phyloP scores from a whole-genome alignment of 2,113 vertebrate species.

The Capra hircus region DNA sequence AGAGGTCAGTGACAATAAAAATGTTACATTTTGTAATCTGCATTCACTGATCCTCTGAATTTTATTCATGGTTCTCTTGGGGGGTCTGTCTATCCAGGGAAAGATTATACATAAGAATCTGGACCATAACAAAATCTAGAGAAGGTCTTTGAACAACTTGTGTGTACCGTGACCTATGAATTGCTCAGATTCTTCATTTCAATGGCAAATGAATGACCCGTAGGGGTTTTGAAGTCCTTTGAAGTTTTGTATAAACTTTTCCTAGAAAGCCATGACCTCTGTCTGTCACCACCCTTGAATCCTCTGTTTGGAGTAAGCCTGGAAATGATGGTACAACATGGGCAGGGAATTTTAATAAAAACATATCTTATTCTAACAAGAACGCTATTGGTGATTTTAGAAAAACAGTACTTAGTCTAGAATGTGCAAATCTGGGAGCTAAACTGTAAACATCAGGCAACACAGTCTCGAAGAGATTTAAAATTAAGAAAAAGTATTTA shows the following conservation, averaged over 20 bases:
- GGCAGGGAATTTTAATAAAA: constrained; percentile 20
- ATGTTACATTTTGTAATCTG: neutral
- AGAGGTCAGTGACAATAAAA: neutral
- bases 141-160: neutral
- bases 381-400: neutral
- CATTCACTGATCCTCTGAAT: neutral
- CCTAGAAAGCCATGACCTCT: neutral
- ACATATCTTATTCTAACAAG: neutral
- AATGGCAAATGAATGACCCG: neutral
- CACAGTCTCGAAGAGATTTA: constrained; percentile 24
- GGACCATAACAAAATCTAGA: neutral
- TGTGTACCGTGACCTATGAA: neutral
- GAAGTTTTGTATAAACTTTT: neutral
- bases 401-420: neutral
- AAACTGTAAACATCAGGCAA: neutral
- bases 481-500: constrained; percentile 40
- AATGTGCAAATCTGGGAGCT: neutral
- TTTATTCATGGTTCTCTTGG: neutral
- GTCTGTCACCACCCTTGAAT: neutral
- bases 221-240: neutral
- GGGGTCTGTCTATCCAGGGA: neutral
- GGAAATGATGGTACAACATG: neutral
- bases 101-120: neutral
- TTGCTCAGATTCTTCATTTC: neutral
- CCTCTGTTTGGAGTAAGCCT: neutral